Conservation (phyloP, 2,797 vertebrate species). For the Anguilla anguilla region DNA sequence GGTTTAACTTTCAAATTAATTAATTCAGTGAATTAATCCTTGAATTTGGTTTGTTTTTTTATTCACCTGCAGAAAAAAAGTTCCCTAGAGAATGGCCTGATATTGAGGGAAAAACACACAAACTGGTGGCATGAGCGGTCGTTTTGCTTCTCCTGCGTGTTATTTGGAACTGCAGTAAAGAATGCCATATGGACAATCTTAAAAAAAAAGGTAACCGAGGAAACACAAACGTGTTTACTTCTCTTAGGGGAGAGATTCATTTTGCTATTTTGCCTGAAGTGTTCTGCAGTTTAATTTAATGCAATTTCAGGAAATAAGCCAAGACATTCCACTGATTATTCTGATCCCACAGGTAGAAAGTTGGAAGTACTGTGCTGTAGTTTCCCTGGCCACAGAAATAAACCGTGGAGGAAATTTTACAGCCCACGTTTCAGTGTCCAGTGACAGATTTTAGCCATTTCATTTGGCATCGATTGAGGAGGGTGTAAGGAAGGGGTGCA, state of each 20-base stretch:
- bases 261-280: not conserved
- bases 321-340: not conserved
- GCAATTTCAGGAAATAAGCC: not conserved
- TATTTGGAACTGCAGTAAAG: not conserved
- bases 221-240: not conserved
- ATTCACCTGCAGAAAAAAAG: not conserved
- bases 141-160: not conserved
- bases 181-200: not conserved
- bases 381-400: not conserved
- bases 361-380: not conserved
- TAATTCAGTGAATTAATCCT: not conserved
- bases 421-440: too few species aligned
- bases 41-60: not conserved
- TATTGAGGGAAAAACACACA: not conserved
- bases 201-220: not conserved
- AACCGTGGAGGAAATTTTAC: not conserved
- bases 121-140: not conserved
- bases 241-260: not conserved
- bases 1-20: not conserved
- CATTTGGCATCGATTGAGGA: not conserved
- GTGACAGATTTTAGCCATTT: not conserved
- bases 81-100: not conserved
- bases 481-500: not conserved
- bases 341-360: not conserved
- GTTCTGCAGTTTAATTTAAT: not conserved